A percentile compares a stretch with the other conserved stretches of the same genome.
phyloP scores from a whole-genome alignment of 2,888 invertebrate genomes.

The Sphaeridia pumilis region DNA sequence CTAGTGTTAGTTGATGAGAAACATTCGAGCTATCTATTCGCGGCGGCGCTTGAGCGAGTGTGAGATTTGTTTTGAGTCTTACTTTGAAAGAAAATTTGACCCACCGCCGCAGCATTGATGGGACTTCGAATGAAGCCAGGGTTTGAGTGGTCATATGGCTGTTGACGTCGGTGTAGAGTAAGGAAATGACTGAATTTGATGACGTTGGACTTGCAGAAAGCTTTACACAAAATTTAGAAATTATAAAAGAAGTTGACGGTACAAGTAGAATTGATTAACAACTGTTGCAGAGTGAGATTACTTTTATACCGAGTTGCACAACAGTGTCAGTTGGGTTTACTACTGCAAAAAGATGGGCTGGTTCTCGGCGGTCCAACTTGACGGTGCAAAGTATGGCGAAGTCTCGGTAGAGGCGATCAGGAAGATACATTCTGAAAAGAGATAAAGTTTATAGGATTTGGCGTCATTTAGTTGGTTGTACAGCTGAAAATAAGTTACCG shows the following conservation, averaged over 20 bases:
- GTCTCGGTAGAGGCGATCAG: constrained; percentile 69
- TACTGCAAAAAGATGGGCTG: constrained; percentile 82
- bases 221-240: too few relatives aligned
- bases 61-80: too few relatives aligned
- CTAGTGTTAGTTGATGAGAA: too few relatives aligned
- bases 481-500: too few relatives aligned
- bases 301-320: constrained; percentile 65
- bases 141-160: constrained; percentile 49
- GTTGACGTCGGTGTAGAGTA: constrained; percentile 73
- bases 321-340: constrained; percentile 85
- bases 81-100: constrained; percentile 44
- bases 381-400: constrained; percentile 76
- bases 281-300: too few relatives aligned
- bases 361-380: constrained; percentile 58
- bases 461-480: too few relatives aligned
- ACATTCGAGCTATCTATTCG: too few relatives aligned
- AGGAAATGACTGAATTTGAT: constrained; percentile 43
- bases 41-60: too few relatives aligned
- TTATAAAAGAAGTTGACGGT: too few relatives aligned
- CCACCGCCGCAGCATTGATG: constrained; percentile 70
- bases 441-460: too few relatives aligned
- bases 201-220: constrained; percentile 34
- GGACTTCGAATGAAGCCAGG: constrained; percentile 65
- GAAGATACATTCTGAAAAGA: constrained; percentile 61
- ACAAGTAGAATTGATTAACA: too few relatives aligned